Evolutionary conservation across 2,113 vertebrate genomes (phyloP).

Genomic region (Mixornis gularis): DNA sequence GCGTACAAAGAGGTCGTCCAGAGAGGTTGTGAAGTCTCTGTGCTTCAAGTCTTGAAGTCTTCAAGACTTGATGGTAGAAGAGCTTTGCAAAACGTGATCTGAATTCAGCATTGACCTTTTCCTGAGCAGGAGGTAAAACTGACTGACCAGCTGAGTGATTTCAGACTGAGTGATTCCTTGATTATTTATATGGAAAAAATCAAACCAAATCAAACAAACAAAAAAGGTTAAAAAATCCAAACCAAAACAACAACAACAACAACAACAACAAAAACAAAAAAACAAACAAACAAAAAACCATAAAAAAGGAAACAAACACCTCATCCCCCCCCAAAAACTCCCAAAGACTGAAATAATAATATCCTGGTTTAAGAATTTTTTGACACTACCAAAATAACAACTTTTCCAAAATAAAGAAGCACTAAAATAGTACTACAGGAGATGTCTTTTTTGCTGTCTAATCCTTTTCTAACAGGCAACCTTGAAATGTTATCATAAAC

Average conservation of each 20-base stretch:
- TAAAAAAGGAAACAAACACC: too few relatives aligned
- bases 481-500: not conserved
- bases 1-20: not conserved
- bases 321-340: accelerated
- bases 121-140: not conserved
- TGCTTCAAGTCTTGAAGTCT: not conserved
- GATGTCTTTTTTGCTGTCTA: not conserved
- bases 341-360: not conserved
- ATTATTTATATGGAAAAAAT: not conserved
- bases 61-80: not conserved
- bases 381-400: not conserved
- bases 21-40: not conserved
- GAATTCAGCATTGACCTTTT: not conserved
- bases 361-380: not conserved
- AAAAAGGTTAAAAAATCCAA: not conserved
- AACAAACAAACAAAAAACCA: not conserved
- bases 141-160: not conserved
- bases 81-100: not conserved
- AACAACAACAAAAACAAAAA: too few relatives aligned
- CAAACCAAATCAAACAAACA: not conserved
- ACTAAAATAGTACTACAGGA: not conserved
- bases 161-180: not conserved
- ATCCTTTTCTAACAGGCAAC: not conserved
- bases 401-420: not conserved
- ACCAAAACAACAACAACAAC: too few relatives aligned